These are phyloP conservation scores for Eretmochelys imbricata DNA, from an alignment of 2,113 vertebrate species.

Conservation along the genomic window DNA sequence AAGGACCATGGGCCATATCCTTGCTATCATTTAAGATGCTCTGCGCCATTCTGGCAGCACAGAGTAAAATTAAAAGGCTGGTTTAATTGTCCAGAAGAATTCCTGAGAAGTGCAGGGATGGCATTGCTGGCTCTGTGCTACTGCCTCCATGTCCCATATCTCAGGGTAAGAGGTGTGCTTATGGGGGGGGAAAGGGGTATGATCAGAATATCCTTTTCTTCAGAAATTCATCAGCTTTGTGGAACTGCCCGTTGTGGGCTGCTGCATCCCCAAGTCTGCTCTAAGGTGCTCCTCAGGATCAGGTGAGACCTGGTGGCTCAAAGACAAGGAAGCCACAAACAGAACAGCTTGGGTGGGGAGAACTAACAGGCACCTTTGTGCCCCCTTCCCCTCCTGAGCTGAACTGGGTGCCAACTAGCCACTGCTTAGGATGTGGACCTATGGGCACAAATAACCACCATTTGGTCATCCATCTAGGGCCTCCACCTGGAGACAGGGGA, in stretches of 20 bases:
- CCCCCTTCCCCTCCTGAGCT: not conserved
- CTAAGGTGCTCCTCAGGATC: not conserved
- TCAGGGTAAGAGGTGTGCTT: not conserved
- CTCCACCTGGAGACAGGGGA: not conserved
- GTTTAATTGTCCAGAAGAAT: not conserved
- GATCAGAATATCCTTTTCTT: not conserved
- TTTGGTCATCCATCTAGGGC: not conserved
- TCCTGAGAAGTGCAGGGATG: not conserved
- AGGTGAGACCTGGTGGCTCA: not conserved
- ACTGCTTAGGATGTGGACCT: fast-evolving
- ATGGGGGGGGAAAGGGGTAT: not conserved
- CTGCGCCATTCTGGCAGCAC: not conserved
- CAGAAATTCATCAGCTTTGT: not conserved
- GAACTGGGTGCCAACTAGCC: not conserved
- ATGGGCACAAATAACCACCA: not conserved
- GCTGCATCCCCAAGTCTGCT: not conserved
- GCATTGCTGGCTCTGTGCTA: not conserved
- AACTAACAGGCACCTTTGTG: fast-evolving
- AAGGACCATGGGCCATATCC: not conserved
- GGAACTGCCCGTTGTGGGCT: not conserved
- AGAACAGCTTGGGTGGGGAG: not conserved
- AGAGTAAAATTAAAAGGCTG: not conserved
- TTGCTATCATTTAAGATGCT: not conserved
- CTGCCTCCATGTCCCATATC: not conserved
- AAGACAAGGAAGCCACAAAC: not conserved